phyloP scores from a whole-genome alignment of 92 coral and sea anemone species.

The Hydrozoanthus gracilis region DNA sequence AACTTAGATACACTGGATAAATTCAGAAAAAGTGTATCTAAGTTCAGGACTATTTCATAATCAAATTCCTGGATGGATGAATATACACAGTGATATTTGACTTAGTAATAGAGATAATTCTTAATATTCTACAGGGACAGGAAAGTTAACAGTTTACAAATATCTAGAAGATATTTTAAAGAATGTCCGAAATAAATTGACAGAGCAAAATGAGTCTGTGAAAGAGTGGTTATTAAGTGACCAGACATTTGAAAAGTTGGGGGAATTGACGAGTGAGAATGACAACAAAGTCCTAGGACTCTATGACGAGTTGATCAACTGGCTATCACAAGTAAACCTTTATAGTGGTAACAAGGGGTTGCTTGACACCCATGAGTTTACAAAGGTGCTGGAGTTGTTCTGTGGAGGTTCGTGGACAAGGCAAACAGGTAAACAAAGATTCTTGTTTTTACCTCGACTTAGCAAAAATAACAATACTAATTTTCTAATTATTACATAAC shows the following conservation, averaged over 20 bases:
- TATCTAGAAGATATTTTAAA: conserved; percentile 14
- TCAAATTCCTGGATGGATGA: too few relatives aligned
- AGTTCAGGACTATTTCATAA: too few relatives aligned
- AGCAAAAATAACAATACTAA: too few relatives aligned
- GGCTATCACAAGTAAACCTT: conserved; percentile 51
- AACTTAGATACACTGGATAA: too few relatives aligned
- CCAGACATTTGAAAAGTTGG: conserved; percentile 48
- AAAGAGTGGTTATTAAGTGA: conserved; percentile 52
- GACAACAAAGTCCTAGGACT: conserved; percentile 41
- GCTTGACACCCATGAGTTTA: conserved; percentile 41
- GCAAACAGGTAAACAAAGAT: conserved; percentile 27
- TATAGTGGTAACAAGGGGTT: conserved; percentile 51
- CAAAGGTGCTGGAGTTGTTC: conserved; percentile 34
- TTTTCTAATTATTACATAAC: too few relatives aligned
- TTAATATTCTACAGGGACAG: conserved; percentile 37
- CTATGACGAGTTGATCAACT: conserved; percentile 50
- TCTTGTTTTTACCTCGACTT: not conserved
- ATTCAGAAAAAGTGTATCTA: not conserved
- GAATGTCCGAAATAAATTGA: not conserved
- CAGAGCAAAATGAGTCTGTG: not conserved
- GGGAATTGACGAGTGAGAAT: conserved; percentile 35
- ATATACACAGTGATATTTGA: too few relatives aligned
- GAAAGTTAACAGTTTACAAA: conserved; percentile 42
- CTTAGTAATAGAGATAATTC: too few relatives aligned
- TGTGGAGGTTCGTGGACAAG: conserved; percentile 33